Percentiles rank a stretch among this genome's conserved stretches.
Evolutionary conservation across 2,113 vertebrate genomes (phyloP).

Genomic region (Sphyrna mokarran): DNA sequence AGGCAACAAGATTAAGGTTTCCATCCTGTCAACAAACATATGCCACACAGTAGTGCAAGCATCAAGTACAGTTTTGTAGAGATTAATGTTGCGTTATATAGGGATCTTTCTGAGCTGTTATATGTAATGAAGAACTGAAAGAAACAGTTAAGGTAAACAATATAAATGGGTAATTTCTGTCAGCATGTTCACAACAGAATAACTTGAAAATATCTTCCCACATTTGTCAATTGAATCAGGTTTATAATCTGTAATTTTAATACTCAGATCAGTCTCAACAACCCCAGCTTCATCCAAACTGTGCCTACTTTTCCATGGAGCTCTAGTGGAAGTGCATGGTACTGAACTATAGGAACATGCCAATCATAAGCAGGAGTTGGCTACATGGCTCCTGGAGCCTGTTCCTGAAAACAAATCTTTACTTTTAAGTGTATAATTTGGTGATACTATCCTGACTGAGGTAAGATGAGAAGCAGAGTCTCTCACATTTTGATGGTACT

Average conservation of each 20-base stretch:
- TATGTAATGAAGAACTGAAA: conserved; percentile 95
- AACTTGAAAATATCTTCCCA: neutral
- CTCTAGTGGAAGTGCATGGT: neutral
- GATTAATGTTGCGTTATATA: conserved; percentile 58
- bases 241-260: neutral
- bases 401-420: neutral
- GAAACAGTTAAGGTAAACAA: conserved; percentile 58
- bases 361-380: too few relatives aligned
- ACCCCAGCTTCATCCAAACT: neutral
- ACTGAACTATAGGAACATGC: conserved; percentile 2
- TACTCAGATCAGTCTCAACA: neutral
- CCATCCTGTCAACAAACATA: conserved; percentile 45
- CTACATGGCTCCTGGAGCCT: too few relatives aligned
- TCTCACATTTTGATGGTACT: too few relatives aligned
- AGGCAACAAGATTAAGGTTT: conserved; percentile 42
- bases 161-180: neutral
- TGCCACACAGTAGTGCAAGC: conserved; percentile 38
- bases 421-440: neutral
- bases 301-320: neutral
- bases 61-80: neutral
- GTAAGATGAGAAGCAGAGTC: too few relatives aligned
- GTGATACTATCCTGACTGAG: too few relatives aligned
- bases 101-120: conserved; percentile 87
- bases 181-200: neutral
- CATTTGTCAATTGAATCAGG: neutral